A percentile compares a stretch with the other conserved stretches of the same genome.
These are phyloP conservation scores for Salvelinus sp. DNA, from an alignment of 2,113 vertebrate species.

Conservation along the genomic window DNA sequence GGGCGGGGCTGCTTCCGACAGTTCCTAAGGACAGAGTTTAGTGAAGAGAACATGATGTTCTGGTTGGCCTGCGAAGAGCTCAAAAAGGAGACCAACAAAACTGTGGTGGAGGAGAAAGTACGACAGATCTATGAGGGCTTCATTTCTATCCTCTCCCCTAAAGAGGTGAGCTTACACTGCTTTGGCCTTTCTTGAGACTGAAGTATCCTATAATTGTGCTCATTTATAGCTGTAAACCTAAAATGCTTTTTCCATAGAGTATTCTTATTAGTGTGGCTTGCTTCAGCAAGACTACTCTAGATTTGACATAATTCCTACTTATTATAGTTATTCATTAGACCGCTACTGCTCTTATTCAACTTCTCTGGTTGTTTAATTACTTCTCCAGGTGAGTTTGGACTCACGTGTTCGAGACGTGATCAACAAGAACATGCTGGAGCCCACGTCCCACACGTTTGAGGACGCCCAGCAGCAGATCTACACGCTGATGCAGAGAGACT, in stretches of 20 bases:
- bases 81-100: slow-evolving; percentile 90
- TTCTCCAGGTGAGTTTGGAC: slow-evolving; percentile 89
- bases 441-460: slow-evolving; percentile 87
- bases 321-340: too few relatives aligned
- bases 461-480: slow-evolving; percentile 95
- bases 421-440: slow-evolving; percentile 91
- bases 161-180: slow-evolving; percentile 81
- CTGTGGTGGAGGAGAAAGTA: slow-evolving; percentile 89
- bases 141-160: slow-evolving; percentile 94
- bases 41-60: slow-evolving; percentile 97
- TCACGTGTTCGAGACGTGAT: slow-evolving; percentile 91
- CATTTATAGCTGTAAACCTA: too few relatives aligned
- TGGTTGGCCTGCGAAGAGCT: slow-evolving; percentile 97
- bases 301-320: too few relatives aligned
- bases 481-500: slow-evolving; percentile 90
- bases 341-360: too few relatives aligned
- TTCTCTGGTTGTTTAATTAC: too few relatives aligned
- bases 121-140: slow-evolving; percentile 94
- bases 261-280: too few relatives aligned
- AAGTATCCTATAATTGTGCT: too few relatives aligned
- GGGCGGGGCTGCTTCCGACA: slow-evolving; percentile 88
- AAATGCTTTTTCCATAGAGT: too few relatives aligned
- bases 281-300: too few relatives aligned
- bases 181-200: too few relatives aligned
- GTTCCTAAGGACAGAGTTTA: slow-evolving; percentile 94